A percentile compares a stretch with the other conserved stretches of the same genome.
Conservation (phyloP, 2,888 invertebrate genomes). For the Chamaedrilus cognettii region DNA sequence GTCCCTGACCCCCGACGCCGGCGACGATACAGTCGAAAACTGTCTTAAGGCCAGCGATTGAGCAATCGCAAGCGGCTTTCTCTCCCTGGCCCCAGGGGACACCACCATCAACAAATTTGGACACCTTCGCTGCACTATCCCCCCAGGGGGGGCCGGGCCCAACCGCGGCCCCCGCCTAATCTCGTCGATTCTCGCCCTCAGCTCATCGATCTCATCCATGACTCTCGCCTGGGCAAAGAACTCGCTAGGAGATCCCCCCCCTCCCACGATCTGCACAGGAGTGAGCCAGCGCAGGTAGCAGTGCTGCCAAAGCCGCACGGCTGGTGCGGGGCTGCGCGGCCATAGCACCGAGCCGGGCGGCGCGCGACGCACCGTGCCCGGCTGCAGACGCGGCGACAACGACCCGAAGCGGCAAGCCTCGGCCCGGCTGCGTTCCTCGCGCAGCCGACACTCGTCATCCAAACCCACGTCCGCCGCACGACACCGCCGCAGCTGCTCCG, state of each 20-base stretch:
- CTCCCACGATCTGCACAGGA: constrained; percentile 74
- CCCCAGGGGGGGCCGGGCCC: too few relatives aligned
- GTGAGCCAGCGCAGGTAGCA: constrained; percentile 90
- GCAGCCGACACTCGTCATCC: background rate
- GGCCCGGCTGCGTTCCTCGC: too few relatives aligned
- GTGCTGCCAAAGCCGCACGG: constrained; percentile 73
- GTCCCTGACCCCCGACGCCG: too few relatives aligned
- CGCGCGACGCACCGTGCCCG: background rate
- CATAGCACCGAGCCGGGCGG: constrained; percentile 31
- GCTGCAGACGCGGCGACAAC: constrained; percentile 18
- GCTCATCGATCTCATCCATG: constrained; percentile 59
- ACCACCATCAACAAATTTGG: too few relatives aligned
- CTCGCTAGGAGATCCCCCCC: constrained; percentile 63
- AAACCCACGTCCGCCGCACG: background rate
- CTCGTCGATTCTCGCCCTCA: too few relatives aligned
- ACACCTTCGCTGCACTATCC: too few relatives aligned
- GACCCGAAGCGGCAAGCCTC: constrained; percentile 30
- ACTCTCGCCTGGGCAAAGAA: constrained; percentile 59
- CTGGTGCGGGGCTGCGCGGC: constrained; percentile 24
- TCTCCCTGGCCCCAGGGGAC: too few relatives aligned
- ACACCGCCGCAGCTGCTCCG: background rate
- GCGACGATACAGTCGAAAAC: too few relatives aligned
- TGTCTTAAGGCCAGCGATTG: too few relatives aligned
- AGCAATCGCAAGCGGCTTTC: too few relatives aligned
- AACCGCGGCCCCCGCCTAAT: too few relatives aligned